Evolutionary conservation across 1,140 invertebrate species (phyloP).

Genomic region (Ostrea denselamellosa): DNA sequence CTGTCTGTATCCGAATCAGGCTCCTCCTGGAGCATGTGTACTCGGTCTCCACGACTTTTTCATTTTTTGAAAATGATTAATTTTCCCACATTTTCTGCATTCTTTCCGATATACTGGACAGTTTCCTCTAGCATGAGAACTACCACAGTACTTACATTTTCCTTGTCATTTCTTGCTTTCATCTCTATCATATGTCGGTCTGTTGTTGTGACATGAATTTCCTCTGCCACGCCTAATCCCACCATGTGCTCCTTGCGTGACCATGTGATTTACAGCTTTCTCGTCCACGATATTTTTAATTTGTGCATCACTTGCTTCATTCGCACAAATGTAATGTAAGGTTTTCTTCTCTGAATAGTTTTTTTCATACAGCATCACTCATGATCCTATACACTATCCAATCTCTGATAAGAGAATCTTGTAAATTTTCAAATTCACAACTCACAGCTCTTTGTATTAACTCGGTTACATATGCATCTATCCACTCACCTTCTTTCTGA

Average conservation of each 20-base stretch:
- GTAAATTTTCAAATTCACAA: constrained; percentile 44
- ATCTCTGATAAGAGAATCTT: no score
- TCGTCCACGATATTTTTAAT: no score
- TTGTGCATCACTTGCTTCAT: no score
- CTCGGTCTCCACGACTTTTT: background rate
- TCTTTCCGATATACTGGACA: background rate
- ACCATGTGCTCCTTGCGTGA: background rate
- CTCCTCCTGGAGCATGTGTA: background rate
- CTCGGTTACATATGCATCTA: constrained; percentile 24
- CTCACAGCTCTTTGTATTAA: background rate
- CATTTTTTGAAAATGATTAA: background rate
- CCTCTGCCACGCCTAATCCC: background rate
- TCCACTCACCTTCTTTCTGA: no score
- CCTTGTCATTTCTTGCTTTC: background rate
- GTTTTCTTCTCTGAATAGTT: no score
- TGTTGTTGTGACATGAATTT: background rate
- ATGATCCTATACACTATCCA: no score
- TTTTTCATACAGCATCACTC: no score
- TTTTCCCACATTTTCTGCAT: background rate
- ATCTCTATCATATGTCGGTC: background rate
- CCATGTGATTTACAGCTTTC: no score
- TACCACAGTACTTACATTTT: constrained; percentile 22
- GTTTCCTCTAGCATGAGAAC: constrained; percentile 7
- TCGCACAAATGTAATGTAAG: no score
- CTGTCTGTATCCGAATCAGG: background rate